Conservation (phyloP, 92 coral and sea anemone genomes). For the Siderastrea siderea region DNA sequence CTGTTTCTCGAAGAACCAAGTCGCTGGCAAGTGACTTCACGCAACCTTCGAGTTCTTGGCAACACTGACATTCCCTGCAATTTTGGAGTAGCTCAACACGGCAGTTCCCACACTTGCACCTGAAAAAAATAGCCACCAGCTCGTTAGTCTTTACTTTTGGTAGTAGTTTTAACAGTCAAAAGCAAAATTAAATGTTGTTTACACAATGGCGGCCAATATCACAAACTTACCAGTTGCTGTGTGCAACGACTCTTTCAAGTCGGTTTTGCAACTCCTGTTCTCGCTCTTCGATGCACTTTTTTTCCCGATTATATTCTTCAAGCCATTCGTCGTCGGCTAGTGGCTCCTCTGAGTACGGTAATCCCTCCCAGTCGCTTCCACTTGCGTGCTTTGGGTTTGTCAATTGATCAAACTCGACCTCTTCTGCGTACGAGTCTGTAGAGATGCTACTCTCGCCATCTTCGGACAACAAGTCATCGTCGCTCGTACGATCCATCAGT, state of each 20-base stretch:
- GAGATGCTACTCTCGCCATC: not conserved
- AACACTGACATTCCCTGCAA: constrained; percentile 57
- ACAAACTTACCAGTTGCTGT: not conserved
- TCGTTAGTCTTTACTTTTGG: no score
- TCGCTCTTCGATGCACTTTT: constrained; percentile 7
- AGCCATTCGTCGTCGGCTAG: constrained; percentile 25
- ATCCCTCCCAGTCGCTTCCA: constrained; percentile 3
- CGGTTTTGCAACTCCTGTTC: constrained; percentile 19
- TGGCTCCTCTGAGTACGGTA: constrained; percentile 28
- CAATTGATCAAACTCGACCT: constrained; percentile 21
- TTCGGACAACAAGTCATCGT: not conserved
- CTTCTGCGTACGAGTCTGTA: constrained; percentile 3
- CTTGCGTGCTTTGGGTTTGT: not conserved
- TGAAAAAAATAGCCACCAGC: not conserved
- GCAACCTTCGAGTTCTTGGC: constrained; percentile 60
- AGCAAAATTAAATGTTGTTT: no score
- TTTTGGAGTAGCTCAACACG: constrained; percentile 25
- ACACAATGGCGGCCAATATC: not conserved
- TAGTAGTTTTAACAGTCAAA: no score
- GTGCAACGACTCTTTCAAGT: constrained; percentile 33
- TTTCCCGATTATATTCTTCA: constrained; percentile 28
- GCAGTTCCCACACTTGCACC: constrained; percentile 62
- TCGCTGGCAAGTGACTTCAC: constrained; percentile 37
- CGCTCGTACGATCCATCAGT: not conserved
- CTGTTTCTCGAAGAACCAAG: constrained; percentile 44